Evolutionary conservation across 2,113 vertebrate species (phyloP).

Genomic region (Mixornis gularis): DNA sequence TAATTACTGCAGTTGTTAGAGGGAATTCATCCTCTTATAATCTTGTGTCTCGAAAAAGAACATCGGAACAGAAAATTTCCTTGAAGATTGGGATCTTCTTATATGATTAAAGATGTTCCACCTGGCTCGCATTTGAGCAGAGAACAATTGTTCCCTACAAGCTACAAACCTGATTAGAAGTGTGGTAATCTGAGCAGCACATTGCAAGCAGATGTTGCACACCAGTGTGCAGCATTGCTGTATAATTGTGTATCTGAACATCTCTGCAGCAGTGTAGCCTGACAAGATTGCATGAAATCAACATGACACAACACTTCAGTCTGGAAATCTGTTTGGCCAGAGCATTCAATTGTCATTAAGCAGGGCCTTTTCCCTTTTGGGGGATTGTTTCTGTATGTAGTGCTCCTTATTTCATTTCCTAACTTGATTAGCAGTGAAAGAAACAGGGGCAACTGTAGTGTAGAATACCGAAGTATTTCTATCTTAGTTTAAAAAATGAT

Average conservation of each 20-base stretch:
- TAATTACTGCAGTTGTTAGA: slow-evolving; percentile 67
- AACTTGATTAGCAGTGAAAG: background rate
- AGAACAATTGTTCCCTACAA: slow-evolving; percentile 55
- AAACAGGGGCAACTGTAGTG: background rate
- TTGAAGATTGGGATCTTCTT: slow-evolving; percentile 71
- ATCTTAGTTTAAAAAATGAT: fast-evolving
- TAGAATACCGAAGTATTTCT: background rate
- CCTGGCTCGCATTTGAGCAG: slow-evolving; percentile 43
- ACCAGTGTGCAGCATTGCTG: background rate
- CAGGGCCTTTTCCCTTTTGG: background rate
- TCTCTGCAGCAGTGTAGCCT: background rate
- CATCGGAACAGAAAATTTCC: slow-evolving; percentile 70
- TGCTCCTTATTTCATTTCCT: background rate
- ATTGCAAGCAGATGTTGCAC: slow-evolving; percentile 55
- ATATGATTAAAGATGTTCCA: slow-evolving; percentile 76
- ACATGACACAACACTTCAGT: background rate
- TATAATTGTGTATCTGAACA: background rate
- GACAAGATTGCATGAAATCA: slow-evolving; percentile 8
- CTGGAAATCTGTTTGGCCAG: background rate
- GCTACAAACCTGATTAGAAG: slow-evolving; percentile 67
- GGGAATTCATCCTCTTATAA: slow-evolving; percentile 72
- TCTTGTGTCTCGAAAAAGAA: slow-evolving; percentile 74
- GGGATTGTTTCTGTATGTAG: background rate
- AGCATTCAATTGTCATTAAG: background rate
- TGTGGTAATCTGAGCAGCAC: slow-evolving; percentile 46